These are phyloP conservation scores for Phalacrocorax aristotelis DNA, from an alignment of 2,113 vertebrate genomes.

Conservation along the genomic window DNA sequence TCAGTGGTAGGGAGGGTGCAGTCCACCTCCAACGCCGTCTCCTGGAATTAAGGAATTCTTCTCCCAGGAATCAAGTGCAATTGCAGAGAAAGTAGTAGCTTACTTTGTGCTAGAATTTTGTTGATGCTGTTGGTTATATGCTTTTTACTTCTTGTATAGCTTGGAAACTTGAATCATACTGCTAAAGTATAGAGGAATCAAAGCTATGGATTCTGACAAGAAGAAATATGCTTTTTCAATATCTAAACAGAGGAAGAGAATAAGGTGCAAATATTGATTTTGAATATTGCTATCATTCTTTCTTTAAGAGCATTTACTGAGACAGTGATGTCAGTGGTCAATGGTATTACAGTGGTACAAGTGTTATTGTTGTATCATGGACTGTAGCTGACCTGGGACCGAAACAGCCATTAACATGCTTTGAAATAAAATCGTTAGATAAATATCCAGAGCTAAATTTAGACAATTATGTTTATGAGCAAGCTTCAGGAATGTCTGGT, in stretches of 20 bases:
- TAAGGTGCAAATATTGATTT: slow-evolving; percentile 34
- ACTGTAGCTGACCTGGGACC: background rate
- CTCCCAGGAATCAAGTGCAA: background rate
- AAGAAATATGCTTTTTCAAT: slow-evolving; percentile 10
- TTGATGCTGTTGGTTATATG: background rate
- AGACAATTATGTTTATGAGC: background rate
- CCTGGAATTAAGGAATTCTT: background rate
- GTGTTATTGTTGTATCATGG: background rate
- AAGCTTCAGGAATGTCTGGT: background rate
- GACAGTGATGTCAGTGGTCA: background rate
- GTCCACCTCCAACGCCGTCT: background rate
- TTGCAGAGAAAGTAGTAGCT: background rate
- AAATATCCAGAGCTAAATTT: background rate
- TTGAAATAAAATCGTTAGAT: slow-evolving; percentile 20
- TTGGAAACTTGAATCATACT: background rate
- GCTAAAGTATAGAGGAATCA: background rate
- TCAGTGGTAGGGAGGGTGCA: background rate
- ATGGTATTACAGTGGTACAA: background rate
- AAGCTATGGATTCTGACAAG: slow-evolving; percentile 1
- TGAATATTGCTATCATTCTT: slow-evolving; percentile 39
- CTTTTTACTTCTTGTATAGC: background rate
- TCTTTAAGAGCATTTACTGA: background rate
- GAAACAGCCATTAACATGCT: slow-evolving; percentile 6
- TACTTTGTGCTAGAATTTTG: background rate
- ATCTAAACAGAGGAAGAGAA: background rate